phyloP scores from a whole-genome alignment of 2,113 vertebrate genomes.

The Puntigrus tetrazona region DNA sequence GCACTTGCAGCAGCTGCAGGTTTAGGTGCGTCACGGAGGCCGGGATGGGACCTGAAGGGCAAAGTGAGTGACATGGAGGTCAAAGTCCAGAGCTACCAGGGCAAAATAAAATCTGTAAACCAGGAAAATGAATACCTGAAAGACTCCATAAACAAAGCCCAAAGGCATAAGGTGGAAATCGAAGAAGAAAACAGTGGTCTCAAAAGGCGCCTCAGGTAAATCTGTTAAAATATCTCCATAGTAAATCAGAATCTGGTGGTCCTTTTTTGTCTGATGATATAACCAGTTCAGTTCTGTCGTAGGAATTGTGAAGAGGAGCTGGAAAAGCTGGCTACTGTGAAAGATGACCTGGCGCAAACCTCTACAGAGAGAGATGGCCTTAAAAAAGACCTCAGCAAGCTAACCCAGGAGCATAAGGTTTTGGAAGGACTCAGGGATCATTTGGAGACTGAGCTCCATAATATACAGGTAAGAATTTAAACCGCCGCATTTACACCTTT shows the following conservation, averaged over 20 bases:
- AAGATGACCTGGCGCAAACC: conserved; percentile 60
- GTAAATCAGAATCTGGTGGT: background rate
- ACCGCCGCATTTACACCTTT: fast-evolving
- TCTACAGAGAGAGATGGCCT: conserved; percentile 59
- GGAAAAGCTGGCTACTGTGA: conserved; percentile 54
- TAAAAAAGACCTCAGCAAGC: conserved; percentile 57
- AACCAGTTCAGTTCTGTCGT: background rate
- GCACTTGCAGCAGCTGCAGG: conserved; percentile 25
- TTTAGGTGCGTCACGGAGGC: conserved; percentile 61
- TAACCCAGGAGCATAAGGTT: conserved; percentile 59
- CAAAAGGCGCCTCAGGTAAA: conserved; percentile 64
- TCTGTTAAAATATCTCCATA: background rate
- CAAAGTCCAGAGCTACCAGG: conserved; percentile 71
- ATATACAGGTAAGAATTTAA: conserved; percentile 63
- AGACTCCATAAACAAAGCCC: conserved; percentile 42
- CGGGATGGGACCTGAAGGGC: conserved; percentile 85
- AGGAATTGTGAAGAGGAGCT: conserved; percentile 64
- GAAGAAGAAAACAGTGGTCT: conserved; percentile 58
- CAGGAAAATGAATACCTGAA: conserved; percentile 70
- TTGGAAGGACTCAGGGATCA: conserved; percentile 66
- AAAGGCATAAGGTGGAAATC: conserved; percentile 41
- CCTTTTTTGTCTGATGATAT: background rate
- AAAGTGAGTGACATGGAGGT: conserved; percentile 79
- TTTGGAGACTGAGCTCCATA: conserved; percentile 64
- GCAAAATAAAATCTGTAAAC: conserved; percentile 59